phyloP scores from a whole-genome alignment of 2,113 vertebrate species.

The Romanogobio albipinnatus region DNA sequence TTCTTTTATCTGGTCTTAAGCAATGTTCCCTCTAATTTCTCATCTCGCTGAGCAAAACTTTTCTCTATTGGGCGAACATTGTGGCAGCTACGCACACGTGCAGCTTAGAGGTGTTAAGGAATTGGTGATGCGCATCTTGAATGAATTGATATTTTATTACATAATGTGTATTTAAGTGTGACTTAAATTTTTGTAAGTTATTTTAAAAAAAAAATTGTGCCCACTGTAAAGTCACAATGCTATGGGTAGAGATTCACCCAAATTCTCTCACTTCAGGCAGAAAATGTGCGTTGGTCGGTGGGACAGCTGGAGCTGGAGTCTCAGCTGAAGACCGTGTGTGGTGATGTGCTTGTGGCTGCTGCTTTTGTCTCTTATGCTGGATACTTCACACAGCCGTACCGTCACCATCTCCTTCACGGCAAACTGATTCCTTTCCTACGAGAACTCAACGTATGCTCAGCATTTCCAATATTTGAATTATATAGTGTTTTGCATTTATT shows the following conservation, averaged over 20 bases:
- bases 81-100: too few relatives aligned
- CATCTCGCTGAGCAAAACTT: too few relatives aligned
- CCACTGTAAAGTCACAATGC: too few relatives aligned
- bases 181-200: too few relatives aligned
- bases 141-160: too few relatives aligned
- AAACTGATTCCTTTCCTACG: constrained; percentile 80
- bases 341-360: constrained; percentile 78
- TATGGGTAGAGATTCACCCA: background rate
- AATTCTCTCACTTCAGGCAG: constrained; percentile 61
- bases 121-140: too few relatives aligned
- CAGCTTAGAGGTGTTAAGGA: too few relatives aligned
- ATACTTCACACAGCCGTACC: constrained; percentile 76
- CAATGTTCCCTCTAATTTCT: too few relatives aligned
- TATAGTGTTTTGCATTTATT: background rate
- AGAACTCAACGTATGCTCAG: constrained; percentile 70
- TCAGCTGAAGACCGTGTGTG: constrained; percentile 77
- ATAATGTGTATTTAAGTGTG: too few relatives aligned
- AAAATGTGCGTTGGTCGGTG: constrained; percentile 79
- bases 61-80: too few relatives aligned
- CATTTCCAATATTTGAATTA: background rate
- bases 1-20: too few relatives aligned
- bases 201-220: too few relatives aligned
- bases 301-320: constrained; percentile 74
- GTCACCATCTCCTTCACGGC: constrained; percentile 71
- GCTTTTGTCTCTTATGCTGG: constrained; percentile 81